Conservation (phyloP, 2,888 invertebrate genomes). For the Melanchra persicariae region DNA sequence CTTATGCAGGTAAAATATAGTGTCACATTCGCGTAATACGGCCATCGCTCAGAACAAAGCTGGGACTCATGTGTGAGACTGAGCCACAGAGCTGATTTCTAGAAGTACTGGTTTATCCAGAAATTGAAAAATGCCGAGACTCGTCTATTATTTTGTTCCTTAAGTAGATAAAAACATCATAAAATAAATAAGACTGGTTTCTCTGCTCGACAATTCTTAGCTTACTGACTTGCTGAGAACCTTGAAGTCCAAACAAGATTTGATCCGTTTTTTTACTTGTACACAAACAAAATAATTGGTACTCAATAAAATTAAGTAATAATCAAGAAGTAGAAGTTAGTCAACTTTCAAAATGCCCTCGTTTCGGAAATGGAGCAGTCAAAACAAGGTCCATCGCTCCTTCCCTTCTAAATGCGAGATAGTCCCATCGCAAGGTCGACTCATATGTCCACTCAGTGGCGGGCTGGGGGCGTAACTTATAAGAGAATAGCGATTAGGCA, state of each 20-base stretch:
- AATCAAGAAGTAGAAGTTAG: conserved; percentile 55
- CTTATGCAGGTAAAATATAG: no score
- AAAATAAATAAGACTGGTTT: not conserved
- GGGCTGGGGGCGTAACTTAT: conserved; percentile 54
- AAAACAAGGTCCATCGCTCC: conserved; percentile 78
- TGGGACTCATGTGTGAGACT: no score
- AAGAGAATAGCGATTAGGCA: conserved; percentile 8
- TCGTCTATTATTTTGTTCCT: no score
- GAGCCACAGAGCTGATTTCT: no score
- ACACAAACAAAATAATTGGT: conserved; percentile 41
- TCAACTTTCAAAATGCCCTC: conserved; percentile 79
- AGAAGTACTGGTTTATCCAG: no score
- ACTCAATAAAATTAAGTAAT: conserved; percentile 51
- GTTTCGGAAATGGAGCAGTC: conserved; percentile 75
- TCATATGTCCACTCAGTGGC: conserved; percentile 70
- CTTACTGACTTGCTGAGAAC: not conserved
- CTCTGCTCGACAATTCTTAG: not conserved
- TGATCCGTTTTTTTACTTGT: not conserved
- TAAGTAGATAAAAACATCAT: not conserved
- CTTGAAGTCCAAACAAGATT: not conserved
- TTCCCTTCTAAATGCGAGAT: conserved; percentile 82
- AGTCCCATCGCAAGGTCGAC: conserved; percentile 79
- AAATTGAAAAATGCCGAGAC: no score
- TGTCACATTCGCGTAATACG: no score
- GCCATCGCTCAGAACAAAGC: no score